Conservation (phyloP, 2,888 invertebrate species). For the Dromius quadrimaculatus region DNA sequence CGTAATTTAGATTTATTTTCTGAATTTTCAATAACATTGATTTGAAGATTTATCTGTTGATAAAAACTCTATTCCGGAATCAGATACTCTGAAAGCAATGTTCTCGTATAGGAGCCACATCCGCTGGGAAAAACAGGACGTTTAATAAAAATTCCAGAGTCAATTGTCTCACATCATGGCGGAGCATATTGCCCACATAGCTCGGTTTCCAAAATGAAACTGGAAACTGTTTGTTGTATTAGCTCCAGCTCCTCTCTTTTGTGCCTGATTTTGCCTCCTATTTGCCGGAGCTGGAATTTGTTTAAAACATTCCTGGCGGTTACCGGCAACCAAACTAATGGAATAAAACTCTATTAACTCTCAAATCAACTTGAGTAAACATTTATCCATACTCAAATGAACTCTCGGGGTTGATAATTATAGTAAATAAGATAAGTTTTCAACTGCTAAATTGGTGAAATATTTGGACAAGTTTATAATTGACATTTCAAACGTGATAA, state of each 20-base stretch:
- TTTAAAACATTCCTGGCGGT: slow-evolving; percentile 26
- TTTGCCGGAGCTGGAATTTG: too few species aligned
- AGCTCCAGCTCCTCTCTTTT: too few species aligned
- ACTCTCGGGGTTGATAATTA: background rate
- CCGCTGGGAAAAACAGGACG: slow-evolving; percentile 7
- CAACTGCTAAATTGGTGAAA: too few species aligned
- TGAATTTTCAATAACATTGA: too few species aligned
- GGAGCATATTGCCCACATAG: slow-evolving; percentile 45
- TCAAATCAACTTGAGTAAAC: slow-evolving; percentile 15
- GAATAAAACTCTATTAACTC: slow-evolving; percentile 18
- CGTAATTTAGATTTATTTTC: too few species aligned
- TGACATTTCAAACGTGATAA: too few species aligned
- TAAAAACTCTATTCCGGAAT: too few species aligned
- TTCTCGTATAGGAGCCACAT: too few species aligned
- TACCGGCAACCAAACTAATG: slow-evolving; percentile 16
- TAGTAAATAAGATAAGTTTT: too few species aligned
- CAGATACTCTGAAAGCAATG: too few species aligned
- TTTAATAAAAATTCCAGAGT: slow-evolving; percentile 49
- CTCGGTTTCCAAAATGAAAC: slow-evolving; percentile 30
- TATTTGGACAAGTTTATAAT: too few species aligned
- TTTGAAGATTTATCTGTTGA: too few species aligned
- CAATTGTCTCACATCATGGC: slow-evolving; percentile 47
- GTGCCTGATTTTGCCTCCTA: slow-evolving; percentile 10
- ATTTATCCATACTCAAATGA: background rate
- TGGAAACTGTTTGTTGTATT: slow-evolving; percentile 43